phyloP scores from a whole-genome alignment of 2,888 invertebrate species.

The Lycophotia porphyrea region DNA sequence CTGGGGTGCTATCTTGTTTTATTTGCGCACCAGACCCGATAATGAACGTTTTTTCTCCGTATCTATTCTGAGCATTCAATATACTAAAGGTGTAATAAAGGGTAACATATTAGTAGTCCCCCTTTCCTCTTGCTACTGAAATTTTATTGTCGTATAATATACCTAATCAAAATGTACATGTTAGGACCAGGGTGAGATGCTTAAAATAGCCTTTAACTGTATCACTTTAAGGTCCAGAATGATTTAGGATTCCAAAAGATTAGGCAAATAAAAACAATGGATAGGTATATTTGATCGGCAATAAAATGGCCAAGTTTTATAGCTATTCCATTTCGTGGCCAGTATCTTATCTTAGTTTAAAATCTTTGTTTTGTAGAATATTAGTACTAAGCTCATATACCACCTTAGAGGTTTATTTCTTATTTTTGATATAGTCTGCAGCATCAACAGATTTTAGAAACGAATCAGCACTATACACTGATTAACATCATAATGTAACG shows the following conservation, averaged over 20 bases:
- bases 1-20: slow-evolving; percentile 87
- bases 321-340: slow-evolving; percentile 71
- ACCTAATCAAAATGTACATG: slow-evolving; percentile 75
- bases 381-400: neutral
- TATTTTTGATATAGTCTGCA: neutral
- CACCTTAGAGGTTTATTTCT: neutral
- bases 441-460: neutral
- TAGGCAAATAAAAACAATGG: slow-evolving; percentile 77
- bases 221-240: slow-evolving; percentile 67
- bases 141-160: slow-evolving; percentile 77
- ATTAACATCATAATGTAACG: slow-evolving; percentile 23
- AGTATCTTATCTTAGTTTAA: slow-evolving; percentile 64
- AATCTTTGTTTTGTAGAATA: slow-evolving; percentile 32
- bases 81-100: slow-evolving; percentile 85
- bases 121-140: slow-evolving; percentile 71
- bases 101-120: slow-evolving; percentile 76
- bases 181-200: slow-evolving; percentile 50
- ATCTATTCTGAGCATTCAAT: slow-evolving; percentile 82
- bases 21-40: slow-evolving; percentile 85
- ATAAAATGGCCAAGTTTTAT: slow-evolving; percentile 80
- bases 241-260: slow-evolving; percentile 67
- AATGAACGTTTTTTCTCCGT: slow-evolving; percentile 87
- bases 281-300: slow-evolving; percentile 78
- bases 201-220: slow-evolving; percentile 65
- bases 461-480: neutral